phyloP scores from a whole-genome alignment of 2,797 vertebrate genomes.

The Crenichthys baileyi region DNA sequence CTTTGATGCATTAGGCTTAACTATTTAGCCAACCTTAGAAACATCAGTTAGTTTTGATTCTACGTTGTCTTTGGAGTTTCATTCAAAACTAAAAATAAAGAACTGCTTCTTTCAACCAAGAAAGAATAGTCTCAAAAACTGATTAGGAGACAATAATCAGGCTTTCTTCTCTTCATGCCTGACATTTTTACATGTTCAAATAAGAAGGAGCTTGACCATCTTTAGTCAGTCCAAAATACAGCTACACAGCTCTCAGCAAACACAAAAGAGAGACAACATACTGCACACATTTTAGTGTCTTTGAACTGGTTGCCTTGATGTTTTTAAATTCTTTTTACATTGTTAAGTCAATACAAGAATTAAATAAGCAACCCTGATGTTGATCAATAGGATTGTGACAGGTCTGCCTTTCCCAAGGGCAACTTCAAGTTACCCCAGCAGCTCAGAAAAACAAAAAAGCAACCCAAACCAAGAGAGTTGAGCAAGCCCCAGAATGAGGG shows the following conservation, averaged over 20 bases:
- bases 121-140: background rate
- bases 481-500: background rate
- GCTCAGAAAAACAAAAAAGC: background rate
- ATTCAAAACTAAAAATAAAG: background rate
- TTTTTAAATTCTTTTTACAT: background rate
- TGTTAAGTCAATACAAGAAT: background rate
- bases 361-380: background rate
- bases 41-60: too few relatives aligned
- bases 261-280: background rate
- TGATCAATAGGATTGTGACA: too few relatives aligned
- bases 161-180: background rate
- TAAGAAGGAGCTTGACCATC: background rate
- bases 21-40: background rate
- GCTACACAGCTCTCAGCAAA: background rate
- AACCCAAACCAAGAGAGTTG: background rate
- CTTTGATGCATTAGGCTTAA: background rate
- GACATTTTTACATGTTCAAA: background rate
- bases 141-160: background rate
- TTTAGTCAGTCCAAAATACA: background rate
- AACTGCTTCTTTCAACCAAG: background rate
- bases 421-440: background rate
- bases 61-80: background rate
- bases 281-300: background rate
- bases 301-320: background rate
- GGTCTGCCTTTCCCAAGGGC: background rate